Evolutionary conservation across 2,113 vertebrate genomes (phyloP).

Genomic region (Thryonomys swinderianus): DNA sequence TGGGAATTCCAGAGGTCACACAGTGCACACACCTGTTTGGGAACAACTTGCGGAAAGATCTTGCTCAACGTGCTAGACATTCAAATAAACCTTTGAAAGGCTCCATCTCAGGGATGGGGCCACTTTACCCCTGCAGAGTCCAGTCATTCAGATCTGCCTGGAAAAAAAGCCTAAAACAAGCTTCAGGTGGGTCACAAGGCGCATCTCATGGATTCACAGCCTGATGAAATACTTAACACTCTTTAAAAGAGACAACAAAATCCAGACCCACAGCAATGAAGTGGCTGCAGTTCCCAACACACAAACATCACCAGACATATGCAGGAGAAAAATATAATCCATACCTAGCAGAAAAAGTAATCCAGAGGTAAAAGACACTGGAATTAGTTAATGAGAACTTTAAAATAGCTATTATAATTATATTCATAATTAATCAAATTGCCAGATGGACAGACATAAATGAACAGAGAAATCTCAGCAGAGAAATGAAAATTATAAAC

Average conservation of each 20-base stretch:
- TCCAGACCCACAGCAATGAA: background rate
- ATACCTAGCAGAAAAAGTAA: background rate
- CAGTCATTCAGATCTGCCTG: background rate
- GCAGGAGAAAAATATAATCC: background rate
- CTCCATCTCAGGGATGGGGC: background rate
- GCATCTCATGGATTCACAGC: background rate
- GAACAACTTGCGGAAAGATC: background rate
- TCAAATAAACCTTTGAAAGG: background rate
- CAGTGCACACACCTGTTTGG: background rate
- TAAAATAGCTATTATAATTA: conserved; percentile 5
- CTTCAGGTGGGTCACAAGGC: background rate
- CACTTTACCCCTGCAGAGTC: background rate
- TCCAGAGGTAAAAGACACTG: background rate
- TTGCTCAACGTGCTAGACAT: background rate
- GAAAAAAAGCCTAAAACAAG: conserved; percentile 2
- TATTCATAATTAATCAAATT: conserved; percentile 15
- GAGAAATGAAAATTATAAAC: background rate
- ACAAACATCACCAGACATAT: background rate
- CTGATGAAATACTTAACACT: background rate
- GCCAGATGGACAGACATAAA: background rate
- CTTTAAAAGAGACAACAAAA: background rate
- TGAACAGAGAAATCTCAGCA: background rate
- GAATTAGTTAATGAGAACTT: background rate
- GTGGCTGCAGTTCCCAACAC: background rate
- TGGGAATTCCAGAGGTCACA: background rate